Evolutionary conservation across 2,797 vertebrate species (phyloP), one percentile per base, ranked within the genome.

Genomic region (Allobates femoralis): DNA sequence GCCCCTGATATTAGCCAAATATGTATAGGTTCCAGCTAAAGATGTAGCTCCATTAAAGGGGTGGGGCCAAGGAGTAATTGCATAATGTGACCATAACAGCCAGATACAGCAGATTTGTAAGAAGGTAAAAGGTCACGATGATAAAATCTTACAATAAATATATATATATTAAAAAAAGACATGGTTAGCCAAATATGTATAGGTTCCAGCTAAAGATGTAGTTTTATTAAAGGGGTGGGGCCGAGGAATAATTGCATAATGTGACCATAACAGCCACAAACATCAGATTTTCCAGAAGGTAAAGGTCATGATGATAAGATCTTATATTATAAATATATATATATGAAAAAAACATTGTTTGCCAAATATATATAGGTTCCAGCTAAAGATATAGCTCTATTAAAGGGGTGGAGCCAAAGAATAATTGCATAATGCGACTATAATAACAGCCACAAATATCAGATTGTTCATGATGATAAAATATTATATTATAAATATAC

Each of bases 331-430:
- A n/a, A n/a, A n/a, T n/a, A n/a, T n/a, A n/a, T n/a, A n/a, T n/a
- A n/a, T n/a, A n/a, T n/a, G n/a, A n/a, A n/a, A n/a, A n/a, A n/a
- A n/a, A n/a, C n/a, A n/a, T n/a, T n/a, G n/a, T 41, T 41, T 5
- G 10, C 37, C 41, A 11, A n/a, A 10, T 50, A 41, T 71, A 2
- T 82, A 58, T 82, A 2, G 10, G n/a, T 14, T 50, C 41, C 30
- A 56, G 5, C 32, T 58, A 21, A 10, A 73, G 23, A 83, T 58
- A 73, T 56, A 21, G 30, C 32, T 34, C 23, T 18, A 0, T 28
- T 19, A 56, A 60, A 58, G 32, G 34, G 81, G 67, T 60, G 81
- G 81, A 26, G 81, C 32, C 32, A 73, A 46, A 10, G 18, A 56
- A 83, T 69, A 23, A 37, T 19, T 15, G 14, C 37, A 50, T 21